phyloP scores from a whole-genome alignment of 2,888 invertebrate genomes.

The Hirtodrosophila confusa region DNA sequence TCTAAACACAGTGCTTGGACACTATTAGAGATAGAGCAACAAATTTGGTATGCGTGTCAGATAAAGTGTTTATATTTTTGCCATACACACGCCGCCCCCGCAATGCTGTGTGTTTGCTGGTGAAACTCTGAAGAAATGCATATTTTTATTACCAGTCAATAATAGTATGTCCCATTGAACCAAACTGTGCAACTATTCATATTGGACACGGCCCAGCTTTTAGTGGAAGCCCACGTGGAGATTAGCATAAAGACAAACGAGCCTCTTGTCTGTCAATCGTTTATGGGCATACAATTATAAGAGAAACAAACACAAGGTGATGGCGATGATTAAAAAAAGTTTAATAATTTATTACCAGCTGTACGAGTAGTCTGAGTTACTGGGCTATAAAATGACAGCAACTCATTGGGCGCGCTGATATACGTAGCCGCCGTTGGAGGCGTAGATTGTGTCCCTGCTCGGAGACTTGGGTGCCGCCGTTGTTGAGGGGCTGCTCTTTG shows the following conservation, averaged over 20 bases:
- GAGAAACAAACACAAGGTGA: constrained; percentile 35
- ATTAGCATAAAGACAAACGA: constrained; percentile 59
- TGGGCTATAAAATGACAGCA: constrained; percentile 30
- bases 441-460: constrained; percentile 59
- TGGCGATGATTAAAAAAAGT: constrained; percentile 29
- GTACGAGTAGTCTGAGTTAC: neutral
- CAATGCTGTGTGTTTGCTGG: too few relatives aligned
- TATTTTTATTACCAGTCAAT: too few relatives aligned
- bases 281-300: constrained; percentile 40
- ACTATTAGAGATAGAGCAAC: too few relatives aligned
- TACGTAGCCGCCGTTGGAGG: constrained; percentile 69
- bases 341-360: constrained; percentile 62
- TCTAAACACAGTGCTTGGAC: too few relatives aligned
- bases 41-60: too few relatives aligned
- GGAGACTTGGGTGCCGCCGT: constrained; percentile 31
- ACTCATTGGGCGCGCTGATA: constrained; percentile 58
- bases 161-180: too few relatives aligned
- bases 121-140: too few relatives aligned
- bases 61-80: too few relatives aligned
- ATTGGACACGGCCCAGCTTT: neutral
- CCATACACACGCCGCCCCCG: too few relatives aligned
- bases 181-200: neutral
- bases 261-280: constrained; percentile 16
- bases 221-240: neutral
- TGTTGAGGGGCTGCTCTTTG: constrained; percentile 11